Percentiles rank a stretch among this genome's conserved stretches.
These are phyloP conservation scores for Sardinella longiceps DNA, from an alignment of 2,797 vertebrate species.

Conservation along the genomic window DNA sequence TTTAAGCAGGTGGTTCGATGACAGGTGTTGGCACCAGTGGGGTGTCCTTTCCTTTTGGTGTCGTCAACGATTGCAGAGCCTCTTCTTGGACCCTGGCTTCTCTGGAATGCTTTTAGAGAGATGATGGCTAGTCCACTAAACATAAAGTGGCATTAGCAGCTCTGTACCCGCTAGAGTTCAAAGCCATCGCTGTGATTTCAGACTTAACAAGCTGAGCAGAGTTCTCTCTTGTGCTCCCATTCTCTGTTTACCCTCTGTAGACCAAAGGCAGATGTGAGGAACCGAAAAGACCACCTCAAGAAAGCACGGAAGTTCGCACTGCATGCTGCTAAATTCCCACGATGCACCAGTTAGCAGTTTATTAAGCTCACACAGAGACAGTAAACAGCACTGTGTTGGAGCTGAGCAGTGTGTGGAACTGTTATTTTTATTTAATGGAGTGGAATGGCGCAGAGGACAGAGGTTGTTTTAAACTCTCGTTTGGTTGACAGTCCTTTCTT, in stretches of 20 bases:
- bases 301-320: not conserved
- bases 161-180: not conserved
- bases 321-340: not conserved
- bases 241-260: not conserved
- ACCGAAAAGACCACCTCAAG: not conserved
- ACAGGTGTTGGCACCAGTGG: not conserved
- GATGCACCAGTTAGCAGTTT: not conserved
- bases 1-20: slow-evolving; percentile 21
- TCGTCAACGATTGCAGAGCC: not conserved
- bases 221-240: not conserved
- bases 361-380: slow-evolving; percentile 6
- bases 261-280: not conserved
- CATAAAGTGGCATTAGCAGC: not conserved
- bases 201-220: not conserved
- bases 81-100: not conserved
- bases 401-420: not conserved
- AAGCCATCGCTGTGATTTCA: not conserved
- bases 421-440: slow-evolving; percentile 21
- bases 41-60: not conserved
- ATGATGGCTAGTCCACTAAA: not conserved
- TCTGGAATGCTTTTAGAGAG: slow-evolving; percentile 3
- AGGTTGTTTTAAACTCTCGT: not conserved
- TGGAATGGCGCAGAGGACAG: not conserved
- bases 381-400: not conserved
- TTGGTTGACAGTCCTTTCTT: not conserved